phyloP scores from a whole-genome alignment of 2,797 vertebrate species.

The Phalanger gymnotis region DNA sequence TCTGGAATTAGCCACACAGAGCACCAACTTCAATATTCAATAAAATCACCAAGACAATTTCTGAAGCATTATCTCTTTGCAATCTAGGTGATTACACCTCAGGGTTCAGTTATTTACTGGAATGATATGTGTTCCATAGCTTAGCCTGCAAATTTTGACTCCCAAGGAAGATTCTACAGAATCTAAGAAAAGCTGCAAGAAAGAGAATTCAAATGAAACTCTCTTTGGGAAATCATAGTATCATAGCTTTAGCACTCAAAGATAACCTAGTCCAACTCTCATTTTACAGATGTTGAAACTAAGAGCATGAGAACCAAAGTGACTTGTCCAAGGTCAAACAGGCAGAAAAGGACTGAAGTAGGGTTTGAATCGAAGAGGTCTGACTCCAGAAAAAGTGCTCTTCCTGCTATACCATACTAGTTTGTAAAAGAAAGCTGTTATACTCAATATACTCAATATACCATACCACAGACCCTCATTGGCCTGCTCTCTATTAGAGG shows the following conservation, averaged over 20 bases:
- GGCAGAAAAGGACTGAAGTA: background rate
- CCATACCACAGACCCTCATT: background rate
- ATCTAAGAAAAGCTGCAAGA: background rate
- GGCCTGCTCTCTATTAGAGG: background rate
- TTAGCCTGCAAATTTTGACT: background rate
- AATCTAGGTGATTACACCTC: background rate
- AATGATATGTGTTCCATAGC: background rate
- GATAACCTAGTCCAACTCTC: background rate
- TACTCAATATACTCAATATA: background rate
- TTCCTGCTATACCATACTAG: no score
- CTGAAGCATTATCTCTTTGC: background rate
- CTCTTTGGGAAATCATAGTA: background rate
- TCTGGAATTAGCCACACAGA: background rate
- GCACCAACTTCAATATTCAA: background rate
- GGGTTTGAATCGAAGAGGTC: background rate
- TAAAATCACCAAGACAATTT: background rate
- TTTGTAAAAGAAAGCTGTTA: no score
- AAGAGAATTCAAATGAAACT: background rate
- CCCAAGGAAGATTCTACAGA: background rate
- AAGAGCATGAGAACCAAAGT: background rate
- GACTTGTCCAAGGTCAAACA: background rate
- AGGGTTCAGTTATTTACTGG: background rate
- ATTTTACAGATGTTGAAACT: background rate
- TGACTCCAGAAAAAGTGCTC: no score
- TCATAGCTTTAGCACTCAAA: background rate